Evolutionary conservation across 2,888 invertebrate species (phyloP), one percentile per base, ranked within the genome.

Genomic region (Calameuta filiformis): DNA sequence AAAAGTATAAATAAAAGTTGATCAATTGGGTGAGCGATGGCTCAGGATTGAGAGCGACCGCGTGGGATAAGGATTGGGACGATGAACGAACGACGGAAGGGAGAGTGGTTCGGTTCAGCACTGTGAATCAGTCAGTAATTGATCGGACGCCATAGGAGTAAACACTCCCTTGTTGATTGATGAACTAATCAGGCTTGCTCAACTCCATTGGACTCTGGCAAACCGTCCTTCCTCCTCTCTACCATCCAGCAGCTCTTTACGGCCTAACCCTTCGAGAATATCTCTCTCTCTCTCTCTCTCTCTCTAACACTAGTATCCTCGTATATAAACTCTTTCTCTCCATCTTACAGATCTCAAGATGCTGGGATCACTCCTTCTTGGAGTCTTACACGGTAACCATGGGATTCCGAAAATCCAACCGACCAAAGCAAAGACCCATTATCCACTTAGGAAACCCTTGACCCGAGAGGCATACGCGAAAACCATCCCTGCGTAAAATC

Each of bases 81-180:
- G 74, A 23, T 4, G 74, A 34, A 35, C 15, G 33, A 71, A 71
- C 3, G 71, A 71, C 4, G 34, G 74, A 73, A 34, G 23, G 35
- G 35, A 73, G 73, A 34, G 74, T 35, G 30, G 35, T n/a, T 37
- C 23, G 74, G 74, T 35, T 35, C 35, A 23, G 35, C 23, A 30
- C 74, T 23, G 82, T 83, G 86, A 87, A 89, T 89, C 87, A 89
- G 84, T 85, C 85, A 78, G 85, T 89, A 88, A 90, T 89, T 88
- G 89, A 90, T 89, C 88, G 88, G 87, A 88, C 84, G 86, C 84
- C 84, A 83, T 86, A 86, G 86, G 85, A 87, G 89, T 87, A 89
- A 90, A 90, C 89, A 89, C 87, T 87, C 84, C 81, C 85, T 85
- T 86, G 85, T 89, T 89, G 90, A 90, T 91, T 88, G 90, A 90